phyloP scores from a whole-genome alignment of 2,888 invertebrate species.

The Lysandra bellargus region DNA sequence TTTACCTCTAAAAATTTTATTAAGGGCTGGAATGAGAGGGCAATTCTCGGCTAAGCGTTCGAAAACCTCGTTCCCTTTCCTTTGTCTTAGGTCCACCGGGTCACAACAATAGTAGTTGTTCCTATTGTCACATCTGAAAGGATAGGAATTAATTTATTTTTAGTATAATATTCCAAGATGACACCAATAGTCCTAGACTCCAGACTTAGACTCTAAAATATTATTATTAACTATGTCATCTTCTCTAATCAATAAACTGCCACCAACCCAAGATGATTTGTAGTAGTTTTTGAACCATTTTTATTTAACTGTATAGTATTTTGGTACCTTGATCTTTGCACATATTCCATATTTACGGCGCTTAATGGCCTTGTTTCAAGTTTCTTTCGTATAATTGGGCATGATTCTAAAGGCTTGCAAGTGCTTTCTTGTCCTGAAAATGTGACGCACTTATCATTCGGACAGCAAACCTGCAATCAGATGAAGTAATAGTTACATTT shows the following conservation, averaged over 20 bases:
- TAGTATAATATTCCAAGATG: not conserved
- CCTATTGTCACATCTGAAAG: slow-evolving; percentile 51
- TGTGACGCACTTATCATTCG: slow-evolving; percentile 48
- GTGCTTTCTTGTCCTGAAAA: slow-evolving; percentile 51
- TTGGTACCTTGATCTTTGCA: slow-evolving; percentile 54
- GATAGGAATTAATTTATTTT: not conserved
- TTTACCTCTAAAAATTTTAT: too few relatives aligned
- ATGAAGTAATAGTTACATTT: not conserved
- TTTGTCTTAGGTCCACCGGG: not conserved
- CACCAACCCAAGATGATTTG: too few relatives aligned
- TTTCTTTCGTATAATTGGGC: slow-evolving; percentile 46
- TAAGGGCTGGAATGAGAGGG: too few relatives aligned
- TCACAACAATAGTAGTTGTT: slow-evolving; percentile 57
- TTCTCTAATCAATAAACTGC: too few relatives aligned
- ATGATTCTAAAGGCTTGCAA: slow-evolving; percentile 51
- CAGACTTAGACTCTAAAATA: too few relatives aligned
- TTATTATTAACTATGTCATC: too few relatives aligned
- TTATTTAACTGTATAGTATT: too few relatives aligned
- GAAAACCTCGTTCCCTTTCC: not conserved
- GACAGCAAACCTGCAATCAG: slow-evolving; percentile 55
- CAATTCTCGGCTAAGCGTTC: slow-evolving; percentile 44
- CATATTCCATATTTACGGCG: slow-evolving; percentile 44
- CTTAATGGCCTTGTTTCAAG: slow-evolving; percentile 47
- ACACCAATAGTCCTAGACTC: not conserved
- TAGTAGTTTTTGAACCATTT: too few relatives aligned